Evolutionary conservation across 2,797 vertebrate genomes (phyloP), one percentile per base, ranked within the genome.

Genomic region (Rhinogobio ventralis): DNA sequence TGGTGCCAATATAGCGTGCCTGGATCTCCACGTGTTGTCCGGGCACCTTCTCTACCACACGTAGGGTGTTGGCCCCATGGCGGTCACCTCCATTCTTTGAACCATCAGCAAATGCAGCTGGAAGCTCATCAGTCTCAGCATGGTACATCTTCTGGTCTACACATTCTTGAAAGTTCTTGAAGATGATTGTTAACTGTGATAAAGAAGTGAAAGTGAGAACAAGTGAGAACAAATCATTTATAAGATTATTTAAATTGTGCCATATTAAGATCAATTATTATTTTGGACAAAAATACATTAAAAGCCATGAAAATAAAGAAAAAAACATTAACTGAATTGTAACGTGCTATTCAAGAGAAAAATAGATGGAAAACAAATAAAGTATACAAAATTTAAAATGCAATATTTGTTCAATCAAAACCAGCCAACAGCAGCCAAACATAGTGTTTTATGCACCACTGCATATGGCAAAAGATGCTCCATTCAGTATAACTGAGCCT

Each of bases 81-180:
- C 96, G 96, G 74, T 99, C 97, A 0, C 98, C 98, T 0, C 97
- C 98, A 0, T 99, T 99, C 92, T 96, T 97, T 33, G 98, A 99
- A 91, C 98, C 98, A 0, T 99, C 98, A 0, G 94, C 96, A 0
- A 99, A 99, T 0, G 98, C 98, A 0, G 97, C 96, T 0, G 98
- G 98, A 53, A 99, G 96, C 90, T 98, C 96, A 0, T 97, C 97
- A 5, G 96, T 98, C 94, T 99, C 97, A 0, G 98, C 98, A 76
- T 98, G 97, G 93, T 99, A 99, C 88, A 96, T 98, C 85, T 99
- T 99, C 94, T 99, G 97, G 71, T 99, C 98, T 86, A 98, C 96
- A 0, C 98, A 99, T 88, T 99, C 97, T 90, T 97, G 97, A 94
- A 99, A 99, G 89, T 97, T 98, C 95, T 98, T 99, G 90, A 99